phyloP scores from a whole-genome alignment of 1,140 invertebrate species.

The Drosophila obscura region DNA sequence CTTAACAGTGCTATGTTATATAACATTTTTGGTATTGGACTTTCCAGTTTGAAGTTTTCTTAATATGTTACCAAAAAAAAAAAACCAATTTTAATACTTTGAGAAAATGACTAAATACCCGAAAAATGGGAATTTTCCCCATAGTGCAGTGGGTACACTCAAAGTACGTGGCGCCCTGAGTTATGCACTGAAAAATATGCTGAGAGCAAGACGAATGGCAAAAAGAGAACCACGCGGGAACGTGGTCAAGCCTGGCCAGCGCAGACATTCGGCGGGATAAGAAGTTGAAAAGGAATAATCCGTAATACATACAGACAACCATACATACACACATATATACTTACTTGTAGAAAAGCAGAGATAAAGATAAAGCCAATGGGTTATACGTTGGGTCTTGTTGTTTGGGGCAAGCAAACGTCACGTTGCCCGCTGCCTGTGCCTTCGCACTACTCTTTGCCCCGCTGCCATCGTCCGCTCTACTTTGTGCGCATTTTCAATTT shows the following conservation, averaged over 20 bases:
- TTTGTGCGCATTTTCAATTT: conserved; percentile 75
- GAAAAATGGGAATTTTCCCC: no score
- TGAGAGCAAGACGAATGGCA: conserved; percentile 66
- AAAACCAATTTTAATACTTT: no score
- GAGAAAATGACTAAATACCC: no score
- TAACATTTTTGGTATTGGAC: no score
- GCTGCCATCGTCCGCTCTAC: conserved; percentile 24
- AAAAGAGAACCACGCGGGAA: conserved; percentile 29
- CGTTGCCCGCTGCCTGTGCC: conserved; percentile 22
- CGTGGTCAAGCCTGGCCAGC: conserved; percentile 36
- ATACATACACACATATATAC: background rate
- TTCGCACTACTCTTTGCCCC: conserved; percentile 8
- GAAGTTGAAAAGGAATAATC: conserved; percentile 6
- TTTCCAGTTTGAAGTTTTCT: no score
- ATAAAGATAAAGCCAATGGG: conserved; percentile 42
- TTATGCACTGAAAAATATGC: conserved; percentile 78
- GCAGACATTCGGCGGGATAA: conserved; percentile 23
- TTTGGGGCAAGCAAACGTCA: conserved; percentile 52
- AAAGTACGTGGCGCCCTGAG: conserved; percentile 62
- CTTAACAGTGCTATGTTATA: no score
- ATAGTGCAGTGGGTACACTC: background rate
- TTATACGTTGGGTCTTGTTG: conserved; percentile 17
- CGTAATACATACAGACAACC: no score
- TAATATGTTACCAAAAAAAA: no score
- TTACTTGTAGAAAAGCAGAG: conserved; percentile 20